These are phyloP conservation scores for Apodemia mormo DNA, from an alignment of 2,888 invertebrate genomes.

Conservation along the genomic window DNA sequence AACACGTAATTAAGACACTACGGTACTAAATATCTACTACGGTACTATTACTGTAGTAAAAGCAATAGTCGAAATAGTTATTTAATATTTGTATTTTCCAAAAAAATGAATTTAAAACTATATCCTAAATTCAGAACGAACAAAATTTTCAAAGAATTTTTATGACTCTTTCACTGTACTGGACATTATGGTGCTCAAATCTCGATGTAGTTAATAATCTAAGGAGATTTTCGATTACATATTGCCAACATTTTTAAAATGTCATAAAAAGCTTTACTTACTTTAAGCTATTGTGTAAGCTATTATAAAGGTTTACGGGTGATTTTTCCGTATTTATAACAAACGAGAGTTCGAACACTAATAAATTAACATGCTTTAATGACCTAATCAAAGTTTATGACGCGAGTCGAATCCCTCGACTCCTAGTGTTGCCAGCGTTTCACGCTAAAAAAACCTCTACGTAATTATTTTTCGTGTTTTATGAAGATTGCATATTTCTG, in stretches of 20 bases:
- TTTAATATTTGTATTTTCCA: too few species aligned
- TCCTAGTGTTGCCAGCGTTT: slow-evolving; percentile 79
- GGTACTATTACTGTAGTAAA: too few species aligned
- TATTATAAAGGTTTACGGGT: slow-evolving; percentile 54
- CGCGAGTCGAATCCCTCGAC: slow-evolving; percentile 77
- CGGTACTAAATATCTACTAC: too few species aligned
- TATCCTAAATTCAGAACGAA: neutral
- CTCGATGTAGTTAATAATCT: slow-evolving; percentile 52
- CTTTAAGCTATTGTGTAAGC: slow-evolving; percentile 46
- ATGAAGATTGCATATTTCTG: slow-evolving; percentile 79
- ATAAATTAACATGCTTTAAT: slow-evolving; percentile 81
- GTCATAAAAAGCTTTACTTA: slow-evolving; percentile 50
- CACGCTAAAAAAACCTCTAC: slow-evolving; percentile 54
- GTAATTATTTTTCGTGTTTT: slow-evolving; percentile 77
- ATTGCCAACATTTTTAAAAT: slow-evolving; percentile 50
- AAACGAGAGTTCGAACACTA: slow-evolving; percentile 71
- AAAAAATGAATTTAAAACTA: too few species aligned
- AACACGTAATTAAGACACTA: too few species aligned
- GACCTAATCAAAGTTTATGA: slow-evolving; percentile 82
- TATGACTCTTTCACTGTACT: slow-evolving; percentile 2
- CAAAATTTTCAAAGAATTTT: neutral
- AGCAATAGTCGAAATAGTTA: too few species aligned
- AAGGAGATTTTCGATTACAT: slow-evolving; percentile 74
- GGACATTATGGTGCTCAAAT: slow-evolving; percentile 6
- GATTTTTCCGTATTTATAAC: slow-evolving; percentile 62